Evolutionary conservation across 37 sponge, comb jelly and placozoan genomes (phyloP).

Genomic region (Oopsacas minuta): DNA sequence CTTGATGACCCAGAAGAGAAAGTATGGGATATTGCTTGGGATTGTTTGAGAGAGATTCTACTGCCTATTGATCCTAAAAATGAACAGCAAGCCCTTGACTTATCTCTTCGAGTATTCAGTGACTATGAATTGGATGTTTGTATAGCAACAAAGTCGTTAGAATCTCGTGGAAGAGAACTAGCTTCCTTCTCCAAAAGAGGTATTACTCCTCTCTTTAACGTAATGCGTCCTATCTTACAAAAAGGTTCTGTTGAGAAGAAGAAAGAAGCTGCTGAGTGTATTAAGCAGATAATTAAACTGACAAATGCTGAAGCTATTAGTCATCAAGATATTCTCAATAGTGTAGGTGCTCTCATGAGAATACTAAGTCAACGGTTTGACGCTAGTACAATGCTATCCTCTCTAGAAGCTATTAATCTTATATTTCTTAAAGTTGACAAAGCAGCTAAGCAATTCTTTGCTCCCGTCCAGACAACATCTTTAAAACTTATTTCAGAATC

Average conservation of each 20-base stretch:
- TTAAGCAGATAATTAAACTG: slow-evolving; percentile 64
- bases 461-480: slow-evolving; percentile 2
- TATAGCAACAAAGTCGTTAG: background rate
- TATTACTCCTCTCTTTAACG: slow-evolving; percentile 16
- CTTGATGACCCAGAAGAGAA: background rate
- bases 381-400: slow-evolving; percentile 67
- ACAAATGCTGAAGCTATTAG: slow-evolving; percentile 29
- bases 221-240: background rate
- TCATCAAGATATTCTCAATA: slow-evolving; percentile 15
- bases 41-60: background rate
- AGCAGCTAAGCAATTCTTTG: slow-evolving; percentile 12
- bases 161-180: background rate
- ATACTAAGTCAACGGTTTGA: slow-evolving; percentile 74
- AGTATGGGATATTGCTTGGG: slow-evolving; percentile 1
- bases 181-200: background rate
- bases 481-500: slow-evolving; percentile 1
- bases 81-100: background rate
- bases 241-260: slow-evolving; percentile 78
- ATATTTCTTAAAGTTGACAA: slow-evolving; percentile 63
- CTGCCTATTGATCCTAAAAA: background rate
- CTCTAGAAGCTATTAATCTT: slow-evolving; percentile 65
- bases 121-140: slow-evolving; percentile 1
- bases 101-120: slow-evolving; percentile 13
- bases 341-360: slow-evolving; percentile 83
- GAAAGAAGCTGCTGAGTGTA: slow-evolving; percentile 71